phyloP scores from a whole-genome alignment of 37 sponge, comb jelly and placozoan species.

The Cliona cf. orientalis region DNA sequence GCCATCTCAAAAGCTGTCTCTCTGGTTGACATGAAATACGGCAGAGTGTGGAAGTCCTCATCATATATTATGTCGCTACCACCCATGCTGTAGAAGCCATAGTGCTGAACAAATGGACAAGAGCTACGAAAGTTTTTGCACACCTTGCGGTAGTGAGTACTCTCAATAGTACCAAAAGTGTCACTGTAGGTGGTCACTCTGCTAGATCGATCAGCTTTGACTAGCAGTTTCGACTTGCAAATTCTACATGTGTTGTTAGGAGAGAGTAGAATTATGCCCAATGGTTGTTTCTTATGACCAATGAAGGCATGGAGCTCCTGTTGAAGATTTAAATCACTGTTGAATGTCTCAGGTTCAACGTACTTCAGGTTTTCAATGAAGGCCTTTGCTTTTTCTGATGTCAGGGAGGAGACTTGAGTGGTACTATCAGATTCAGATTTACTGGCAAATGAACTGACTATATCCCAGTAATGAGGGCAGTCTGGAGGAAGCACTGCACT shows the following conservation, averaged over 20 bases:
- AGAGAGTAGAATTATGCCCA: slow-evolving; percentile 6
- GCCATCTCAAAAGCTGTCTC: slow-evolving; percentile 26
- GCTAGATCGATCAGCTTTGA: slow-evolving; percentile 29
- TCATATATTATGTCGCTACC: neutral
- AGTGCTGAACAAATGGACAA: slow-evolving; percentile 25
- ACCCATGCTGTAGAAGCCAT: slow-evolving; percentile 17
- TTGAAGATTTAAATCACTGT: too few species aligned
- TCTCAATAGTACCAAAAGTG: slow-evolving; percentile 1
- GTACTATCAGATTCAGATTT: neutral
- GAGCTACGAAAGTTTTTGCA: neutral
- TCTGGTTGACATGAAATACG: slow-evolving; percentile 33
- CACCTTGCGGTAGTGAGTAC: slow-evolving; percentile 22
- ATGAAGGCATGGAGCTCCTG: neutral
- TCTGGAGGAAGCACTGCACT: neutral
- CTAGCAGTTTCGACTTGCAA: neutral
- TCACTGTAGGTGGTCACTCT: slow-evolving; percentile 6
- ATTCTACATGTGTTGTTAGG: neutral
- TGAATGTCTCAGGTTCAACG: neutral
- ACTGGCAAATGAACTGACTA: neutral
- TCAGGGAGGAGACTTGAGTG: too few species aligned
- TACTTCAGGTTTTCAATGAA: neutral
- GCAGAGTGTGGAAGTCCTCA: slow-evolving; percentile 3
- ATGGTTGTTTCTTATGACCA: neutral
- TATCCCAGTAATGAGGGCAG: neutral
- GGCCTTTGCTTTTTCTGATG: neutral